phyloP scores from a whole-genome alignment of 1,140 invertebrate species.

The Cardiocondyla obscurior region DNA sequence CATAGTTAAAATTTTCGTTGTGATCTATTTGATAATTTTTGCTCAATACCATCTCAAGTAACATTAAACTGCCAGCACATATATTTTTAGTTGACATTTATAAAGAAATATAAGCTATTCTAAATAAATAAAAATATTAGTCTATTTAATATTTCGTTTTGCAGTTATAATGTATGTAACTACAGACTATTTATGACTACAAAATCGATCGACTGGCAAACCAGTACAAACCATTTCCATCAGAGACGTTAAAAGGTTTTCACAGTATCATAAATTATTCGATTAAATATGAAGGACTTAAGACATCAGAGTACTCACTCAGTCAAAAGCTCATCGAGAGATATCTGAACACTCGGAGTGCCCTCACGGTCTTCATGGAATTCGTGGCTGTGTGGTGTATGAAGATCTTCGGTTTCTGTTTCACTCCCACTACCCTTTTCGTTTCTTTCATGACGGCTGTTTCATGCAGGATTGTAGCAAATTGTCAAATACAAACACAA shows the following conservation, averaged over 20 bases:
- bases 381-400: slow-evolving; percentile 79
- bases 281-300: slow-evolving; percentile 30
- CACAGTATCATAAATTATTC: slow-evolving; percentile 11
- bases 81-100: neutral
- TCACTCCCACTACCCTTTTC: slow-evolving; percentile 84
- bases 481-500: slow-evolving; percentile 73
- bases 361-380: slow-evolving; percentile 81
- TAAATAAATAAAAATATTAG: neutral
- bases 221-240: slow-evolving; percentile 66
- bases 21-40: neutral
- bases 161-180: slow-evolving; percentile 42
- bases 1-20: neutral
- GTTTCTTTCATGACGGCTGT: slow-evolving; percentile 82
- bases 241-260: slow-evolving; percentile 42
- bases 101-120: neutral
- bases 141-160: neutral
- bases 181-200: slow-evolving; percentile 20
- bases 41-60: neutral
- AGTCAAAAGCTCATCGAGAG: slow-evolving; percentile 82
- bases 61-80: slow-evolving; percentile 15
- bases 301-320: slow-evolving; percentile 85
- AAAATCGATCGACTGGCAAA: slow-evolving; percentile 28
- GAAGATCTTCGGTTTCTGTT: slow-evolving; percentile 82
- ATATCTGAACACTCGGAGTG: slow-evolving; percentile 78
- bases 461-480: slow-evolving; percentile 79